Conservation (phyloP, 2,888 invertebrate genomes). For the Watsonalla cultraria region DNA sequence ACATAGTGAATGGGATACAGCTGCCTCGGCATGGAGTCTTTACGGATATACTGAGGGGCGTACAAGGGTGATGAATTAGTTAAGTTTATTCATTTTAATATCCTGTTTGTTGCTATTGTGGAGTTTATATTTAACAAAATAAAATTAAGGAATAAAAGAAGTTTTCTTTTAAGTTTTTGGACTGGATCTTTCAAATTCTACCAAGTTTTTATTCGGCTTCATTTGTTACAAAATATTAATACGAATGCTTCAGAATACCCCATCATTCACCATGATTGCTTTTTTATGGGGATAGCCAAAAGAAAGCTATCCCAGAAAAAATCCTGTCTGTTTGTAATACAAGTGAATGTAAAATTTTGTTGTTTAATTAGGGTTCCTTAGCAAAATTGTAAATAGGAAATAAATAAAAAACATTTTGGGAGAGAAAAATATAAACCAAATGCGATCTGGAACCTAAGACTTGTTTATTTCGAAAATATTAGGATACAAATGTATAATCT, state of each 20-base stretch:
- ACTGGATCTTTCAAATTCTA: too few relatives aligned
- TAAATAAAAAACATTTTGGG: not conserved
- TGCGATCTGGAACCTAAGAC: constrained; percentile 45
- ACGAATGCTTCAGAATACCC: too few relatives aligned
- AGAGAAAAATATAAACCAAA: constrained; percentile 16
- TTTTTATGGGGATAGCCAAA: too few relatives aligned
- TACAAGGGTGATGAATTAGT: constrained; percentile 1
- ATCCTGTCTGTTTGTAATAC: too few relatives aligned
- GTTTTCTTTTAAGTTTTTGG: too few relatives aligned
- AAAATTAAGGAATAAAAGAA: too few relatives aligned
- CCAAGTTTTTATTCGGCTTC: too few relatives aligned
- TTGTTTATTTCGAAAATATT: constrained; percentile 70
- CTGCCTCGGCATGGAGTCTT: constrained; percentile 49
- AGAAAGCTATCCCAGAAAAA: too few relatives aligned
- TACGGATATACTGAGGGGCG: constrained; percentile 37
- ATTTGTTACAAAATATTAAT: too few relatives aligned
- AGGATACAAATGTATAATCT: constrained; percentile 70
- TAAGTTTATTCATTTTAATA: constrained; percentile 7
- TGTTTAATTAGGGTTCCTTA: not conserved
- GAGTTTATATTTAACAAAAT: too few relatives aligned
- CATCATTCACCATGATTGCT: too few relatives aligned
- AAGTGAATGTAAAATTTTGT: too few relatives aligned
- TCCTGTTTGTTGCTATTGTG: constrained; percentile 7
- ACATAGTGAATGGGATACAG: constrained; percentile 52
- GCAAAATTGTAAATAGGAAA: not conserved